phyloP scores from a whole-genome alignment of 1,140 invertebrate species.

The Sarcophaga bullata region DNA sequence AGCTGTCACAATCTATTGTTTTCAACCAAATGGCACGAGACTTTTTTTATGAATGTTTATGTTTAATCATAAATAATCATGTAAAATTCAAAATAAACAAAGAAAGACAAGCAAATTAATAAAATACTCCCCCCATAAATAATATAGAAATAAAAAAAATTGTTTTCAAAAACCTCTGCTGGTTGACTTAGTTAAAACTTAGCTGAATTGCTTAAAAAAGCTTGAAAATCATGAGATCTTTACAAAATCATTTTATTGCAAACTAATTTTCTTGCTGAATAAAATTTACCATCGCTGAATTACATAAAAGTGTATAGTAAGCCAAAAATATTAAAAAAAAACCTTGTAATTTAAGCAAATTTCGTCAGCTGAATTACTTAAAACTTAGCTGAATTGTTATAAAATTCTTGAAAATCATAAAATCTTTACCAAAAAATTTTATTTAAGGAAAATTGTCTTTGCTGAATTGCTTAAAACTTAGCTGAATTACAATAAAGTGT shows the following conservation, averaged over 20 bases:
- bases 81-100: too few species aligned
- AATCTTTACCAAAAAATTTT: neutral
- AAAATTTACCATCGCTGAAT: neutral
- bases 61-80: too few species aligned
- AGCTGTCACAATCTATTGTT: too few species aligned
- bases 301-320: neutral
- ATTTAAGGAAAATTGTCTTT: neutral
- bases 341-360: neutral
- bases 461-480: neutral
- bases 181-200: neutral
- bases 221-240: neutral
- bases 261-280: neutral
- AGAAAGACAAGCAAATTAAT: too few species aligned
- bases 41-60: too few species aligned
- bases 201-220: neutral
- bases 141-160: neutral
- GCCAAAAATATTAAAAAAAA: neutral
- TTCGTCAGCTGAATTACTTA: neutral
- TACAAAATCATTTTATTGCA: neutral
- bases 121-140: too few species aligned
- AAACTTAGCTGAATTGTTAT: neutral
- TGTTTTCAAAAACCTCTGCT: neutral
- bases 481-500: neutral
- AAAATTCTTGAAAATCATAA: neutral
- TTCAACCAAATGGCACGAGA: too few species aligned